These are phyloP conservation scores for Lydus trimaculatus DNA, from an alignment of 2,888 invertebrate species.

Conservation along the genomic window DNA sequence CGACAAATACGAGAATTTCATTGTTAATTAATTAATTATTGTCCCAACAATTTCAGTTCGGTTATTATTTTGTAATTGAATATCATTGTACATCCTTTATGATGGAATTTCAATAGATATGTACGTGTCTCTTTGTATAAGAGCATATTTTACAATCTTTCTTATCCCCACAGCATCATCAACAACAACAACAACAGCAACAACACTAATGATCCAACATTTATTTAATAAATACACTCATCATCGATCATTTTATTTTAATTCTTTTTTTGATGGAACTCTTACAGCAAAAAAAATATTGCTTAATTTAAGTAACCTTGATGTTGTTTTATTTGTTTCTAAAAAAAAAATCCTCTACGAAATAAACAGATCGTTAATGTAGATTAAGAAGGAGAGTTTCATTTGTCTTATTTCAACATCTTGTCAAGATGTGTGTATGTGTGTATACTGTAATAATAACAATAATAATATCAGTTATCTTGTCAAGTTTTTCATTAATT, in stretches of 20 bases:
- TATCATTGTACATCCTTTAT: not conserved
- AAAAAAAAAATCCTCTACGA: not conserved
- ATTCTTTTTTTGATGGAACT: not conserved
- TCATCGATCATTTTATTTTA: not conserved
- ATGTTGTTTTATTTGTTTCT: not conserved
- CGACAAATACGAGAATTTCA: not conserved
- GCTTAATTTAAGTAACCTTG: not conserved
- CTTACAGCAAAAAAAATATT: not conserved
- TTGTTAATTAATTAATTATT: not conserved
- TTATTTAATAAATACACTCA: not conserved
- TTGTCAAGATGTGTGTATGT: not conserved
- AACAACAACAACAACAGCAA: too few species aligned
- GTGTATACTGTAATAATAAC: not conserved
- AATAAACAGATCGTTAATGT: not conserved
- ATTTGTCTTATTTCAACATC: constrained; percentile 2
- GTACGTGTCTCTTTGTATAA: not conserved
- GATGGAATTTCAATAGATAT: not conserved
- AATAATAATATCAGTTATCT: constrained; percentile 1
- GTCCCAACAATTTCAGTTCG: not conserved
- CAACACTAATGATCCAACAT: not conserved
- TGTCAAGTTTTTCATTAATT: constrained; percentile 1
- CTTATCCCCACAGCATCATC: not conserved
- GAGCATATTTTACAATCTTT: not conserved
- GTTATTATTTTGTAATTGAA: not conserved
- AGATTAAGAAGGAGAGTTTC: not conserved